Evolutionary conservation across 2,888 invertebrate species (phyloP).

Genomic region (Epiblema foenella): DNA sequence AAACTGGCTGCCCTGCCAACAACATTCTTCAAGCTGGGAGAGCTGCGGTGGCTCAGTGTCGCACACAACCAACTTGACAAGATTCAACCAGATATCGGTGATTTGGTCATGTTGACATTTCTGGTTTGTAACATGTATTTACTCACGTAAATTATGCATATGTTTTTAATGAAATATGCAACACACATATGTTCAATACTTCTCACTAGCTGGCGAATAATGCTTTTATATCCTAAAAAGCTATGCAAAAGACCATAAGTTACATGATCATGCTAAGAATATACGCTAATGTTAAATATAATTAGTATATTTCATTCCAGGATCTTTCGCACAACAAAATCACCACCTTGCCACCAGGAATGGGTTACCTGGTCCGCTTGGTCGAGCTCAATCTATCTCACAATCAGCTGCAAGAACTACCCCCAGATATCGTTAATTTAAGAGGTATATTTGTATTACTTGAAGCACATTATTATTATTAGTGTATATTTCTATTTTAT

Average conservation of each 20-base stretch:
- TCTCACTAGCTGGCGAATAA: too few species aligned
- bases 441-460: constrained; percentile 85
- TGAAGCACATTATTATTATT: too few species aligned
- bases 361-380: constrained; percentile 93
- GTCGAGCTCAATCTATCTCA: constrained; percentile 89
- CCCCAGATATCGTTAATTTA: constrained; percentile 92
- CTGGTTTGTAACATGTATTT: constrained; percentile 58
- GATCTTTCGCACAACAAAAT: constrained; percentile 92
- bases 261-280: too few species aligned
- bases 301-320: constrained; percentile 75
- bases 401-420: constrained; percentile 90
- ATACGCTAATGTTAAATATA: too few species aligned
- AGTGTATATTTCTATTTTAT: too few species aligned
- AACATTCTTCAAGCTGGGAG: constrained; percentile 88
- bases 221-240: too few species aligned
- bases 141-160: neutral
- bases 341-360: constrained; percentile 89
- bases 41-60: constrained; percentile 88
- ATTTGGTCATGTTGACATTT: constrained; percentile 89
- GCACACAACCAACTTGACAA: constrained; percentile 89
- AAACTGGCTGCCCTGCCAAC: constrained; percentile 86
- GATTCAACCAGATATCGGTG: constrained; percentile 89
- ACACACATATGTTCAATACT: too few species aligned
- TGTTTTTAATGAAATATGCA: too few species aligned
- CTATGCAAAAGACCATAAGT: too few species aligned